Conservation (phyloP, 2,797 vertebrate genomes). For the Coregonus suidteri region DNA sequence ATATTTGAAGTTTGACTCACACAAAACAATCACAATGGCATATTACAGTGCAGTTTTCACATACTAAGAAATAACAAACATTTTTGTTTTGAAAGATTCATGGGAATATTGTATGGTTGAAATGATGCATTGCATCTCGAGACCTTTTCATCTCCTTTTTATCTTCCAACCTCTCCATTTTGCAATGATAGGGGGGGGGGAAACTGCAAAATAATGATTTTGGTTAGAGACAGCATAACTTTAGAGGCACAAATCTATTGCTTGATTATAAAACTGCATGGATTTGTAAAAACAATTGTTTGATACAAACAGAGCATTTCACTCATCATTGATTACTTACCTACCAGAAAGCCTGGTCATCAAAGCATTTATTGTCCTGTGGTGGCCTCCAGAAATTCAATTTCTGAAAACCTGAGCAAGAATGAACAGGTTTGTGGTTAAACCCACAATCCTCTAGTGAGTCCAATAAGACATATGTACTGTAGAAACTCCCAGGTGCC, state of each 20-base stretch:
- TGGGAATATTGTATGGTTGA: background rate
- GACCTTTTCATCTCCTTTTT: background rate
- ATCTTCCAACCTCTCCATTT: constrained; percentile 53
- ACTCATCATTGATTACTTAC: constrained; percentile 64
- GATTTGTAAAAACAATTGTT: background rate
- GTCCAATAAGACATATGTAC: background rate
- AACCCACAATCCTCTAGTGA: background rate
- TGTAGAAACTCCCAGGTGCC: background rate
- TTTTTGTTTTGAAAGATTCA: too few species aligned
- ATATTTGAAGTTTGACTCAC: too few species aligned
- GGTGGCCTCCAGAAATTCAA: constrained; percentile 75
- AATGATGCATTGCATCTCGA: background rate
- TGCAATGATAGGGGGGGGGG: constrained; percentile 74
- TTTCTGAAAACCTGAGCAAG: constrained; percentile 79
- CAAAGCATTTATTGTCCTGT: constrained; percentile 81
- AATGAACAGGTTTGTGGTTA: background rate
- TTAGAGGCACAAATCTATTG: background rate
- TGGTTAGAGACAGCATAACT: background rate
- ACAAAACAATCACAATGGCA: background rate
- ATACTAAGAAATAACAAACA: background rate
- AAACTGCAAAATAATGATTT: constrained; percentile 78
- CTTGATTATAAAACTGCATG: too few species aligned
- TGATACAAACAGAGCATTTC: background rate
- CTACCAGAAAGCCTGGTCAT: constrained; percentile 92
- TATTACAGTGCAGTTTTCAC: background rate